These are phyloP conservation scores for Gobius niger DNA, from an alignment of 2,113 vertebrate species.

Conservation along the genomic window DNA sequence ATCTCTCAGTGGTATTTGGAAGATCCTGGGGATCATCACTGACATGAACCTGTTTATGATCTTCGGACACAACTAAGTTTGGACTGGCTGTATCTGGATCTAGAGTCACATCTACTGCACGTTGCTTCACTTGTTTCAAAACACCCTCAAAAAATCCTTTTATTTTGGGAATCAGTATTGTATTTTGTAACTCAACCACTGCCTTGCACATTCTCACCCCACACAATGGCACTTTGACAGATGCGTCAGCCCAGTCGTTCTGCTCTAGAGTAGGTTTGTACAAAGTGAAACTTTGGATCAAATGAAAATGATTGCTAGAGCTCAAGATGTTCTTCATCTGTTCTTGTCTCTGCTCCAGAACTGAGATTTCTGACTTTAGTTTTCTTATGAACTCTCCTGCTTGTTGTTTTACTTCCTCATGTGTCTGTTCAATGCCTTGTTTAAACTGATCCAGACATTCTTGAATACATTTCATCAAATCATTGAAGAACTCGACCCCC, in stretches of 20 bases:
- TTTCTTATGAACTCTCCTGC: not conserved
- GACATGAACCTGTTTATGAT: not conserved
- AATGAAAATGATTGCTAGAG: not conserved
- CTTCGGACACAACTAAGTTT: not conserved
- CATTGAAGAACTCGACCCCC: not conserved
- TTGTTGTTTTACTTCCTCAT: not conserved
- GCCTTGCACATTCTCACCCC: not conserved
- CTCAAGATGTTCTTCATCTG: not conserved
- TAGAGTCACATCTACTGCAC: slow-evolving; percentile 2
- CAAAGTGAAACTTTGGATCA: not conserved
- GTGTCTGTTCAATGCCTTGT: not conserved
- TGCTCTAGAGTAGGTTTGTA: not conserved
- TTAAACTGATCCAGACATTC: slow-evolving; percentile 6
- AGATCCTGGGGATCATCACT: too few relatives aligned
- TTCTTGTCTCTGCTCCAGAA: not conserved
- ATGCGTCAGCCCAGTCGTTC: not conserved
- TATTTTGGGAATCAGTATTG: not conserved
- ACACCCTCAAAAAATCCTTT: not conserved
- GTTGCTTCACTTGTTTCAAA: not conserved
- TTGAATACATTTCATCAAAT: not conserved
- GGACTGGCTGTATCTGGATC: slow-evolving; percentile 4
- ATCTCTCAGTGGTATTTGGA: too few relatives aligned
- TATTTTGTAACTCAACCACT: not conserved
- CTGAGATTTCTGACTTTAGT: not conserved
- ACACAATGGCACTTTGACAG: not conserved